A percentile compares a stretch with the other conserved stretches of the same genome.
Conservation (phyloP, 2,113 vertebrate species). For the Aspiorhynchus laticeps region DNA sequence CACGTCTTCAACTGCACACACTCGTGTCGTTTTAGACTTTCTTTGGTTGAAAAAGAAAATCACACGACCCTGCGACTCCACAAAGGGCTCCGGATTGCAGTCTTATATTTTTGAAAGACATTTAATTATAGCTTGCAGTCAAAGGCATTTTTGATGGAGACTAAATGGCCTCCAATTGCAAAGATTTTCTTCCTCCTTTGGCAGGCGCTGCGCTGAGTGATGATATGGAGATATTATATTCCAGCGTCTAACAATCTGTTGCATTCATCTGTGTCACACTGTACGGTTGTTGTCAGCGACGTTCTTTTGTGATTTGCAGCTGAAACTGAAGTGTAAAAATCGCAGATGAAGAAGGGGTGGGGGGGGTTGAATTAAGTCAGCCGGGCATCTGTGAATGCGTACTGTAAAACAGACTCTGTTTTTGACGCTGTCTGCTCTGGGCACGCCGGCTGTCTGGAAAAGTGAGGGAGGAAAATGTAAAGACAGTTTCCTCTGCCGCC, state of each 20-base stretch:
- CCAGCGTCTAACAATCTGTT: constrained; percentile 35
- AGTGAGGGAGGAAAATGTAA: constrained; percentile 68
- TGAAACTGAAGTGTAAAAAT: constrained; percentile 27
- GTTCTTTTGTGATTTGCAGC: constrained; percentile 15
- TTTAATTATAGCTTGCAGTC: constrained; percentile 80
- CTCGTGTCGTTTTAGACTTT: constrained; percentile 53
- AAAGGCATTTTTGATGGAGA: constrained; percentile 67
- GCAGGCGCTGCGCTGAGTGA: constrained; percentile 55
- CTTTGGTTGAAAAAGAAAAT: constrained; percentile 69
- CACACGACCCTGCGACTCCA: constrained; percentile 67
- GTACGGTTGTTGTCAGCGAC: neutral
- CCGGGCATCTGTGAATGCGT: constrained; percentile 45
- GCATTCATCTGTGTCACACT: constrained; percentile 34
- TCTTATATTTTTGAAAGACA: constrained; percentile 77
- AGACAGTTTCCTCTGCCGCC: constrained; percentile 80
- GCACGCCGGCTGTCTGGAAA: constrained; percentile 56
- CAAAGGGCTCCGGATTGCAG: constrained; percentile 74
- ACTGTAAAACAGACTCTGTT: constrained; percentile 55
- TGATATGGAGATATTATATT: constrained; percentile 57
- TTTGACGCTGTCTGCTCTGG: constrained; percentile 58
- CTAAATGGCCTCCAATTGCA: constrained; percentile 68
- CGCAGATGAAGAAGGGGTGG: neutral
- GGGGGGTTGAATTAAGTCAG: constrained; percentile 26
- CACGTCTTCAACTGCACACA: constrained; percentile 37
- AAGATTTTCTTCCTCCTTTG: constrained; percentile 78